Conservation (phyloP, 1,140 invertebrate genomes). For the Reticulitermes speratus region DNA sequence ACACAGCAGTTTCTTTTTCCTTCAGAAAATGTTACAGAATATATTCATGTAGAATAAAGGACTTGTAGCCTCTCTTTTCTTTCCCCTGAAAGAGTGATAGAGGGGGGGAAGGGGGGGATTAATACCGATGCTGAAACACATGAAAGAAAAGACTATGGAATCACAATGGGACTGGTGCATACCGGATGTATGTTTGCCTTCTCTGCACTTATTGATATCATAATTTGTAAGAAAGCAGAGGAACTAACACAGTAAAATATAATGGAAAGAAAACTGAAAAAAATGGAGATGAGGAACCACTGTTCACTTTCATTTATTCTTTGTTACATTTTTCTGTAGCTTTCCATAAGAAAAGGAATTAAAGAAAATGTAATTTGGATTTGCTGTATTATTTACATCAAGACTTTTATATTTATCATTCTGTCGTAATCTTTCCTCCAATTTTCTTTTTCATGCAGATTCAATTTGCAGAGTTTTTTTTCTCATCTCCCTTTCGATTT, state of each 20-base stretch:
- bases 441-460: slow-evolving; percentile 28
- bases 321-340: background rate
- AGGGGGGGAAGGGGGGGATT: background rate
- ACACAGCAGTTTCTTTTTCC: background rate
- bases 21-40: background rate
- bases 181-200: slow-evolving; percentile 21
- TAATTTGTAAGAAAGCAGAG: slow-evolving; percentile 1
- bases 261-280: background rate
- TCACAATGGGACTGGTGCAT: slow-evolving; percentile 25
- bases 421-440: slow-evolving; percentile 21
- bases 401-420: slow-evolving; percentile 21
- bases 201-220: slow-evolving; percentile 20
- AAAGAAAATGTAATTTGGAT: slow-evolving; percentile 36
- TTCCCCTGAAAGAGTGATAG: background rate
- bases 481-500: background rate
- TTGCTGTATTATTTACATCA: slow-evolving; percentile 38
- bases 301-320: slow-evolving; percentile 12
- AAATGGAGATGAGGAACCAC: background rate
- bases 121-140: background rate
- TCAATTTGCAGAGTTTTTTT: slow-evolving; percentile 30
- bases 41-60: background rate
- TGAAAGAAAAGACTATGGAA: background rate
- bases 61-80: background rate
- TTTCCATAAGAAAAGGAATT: slow-evolving; percentile 23
- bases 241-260: background rate